Base-by-base conservation (phyloP, 2,888 invertebrate genomes). In the Drosophila sordidula region DNA sequence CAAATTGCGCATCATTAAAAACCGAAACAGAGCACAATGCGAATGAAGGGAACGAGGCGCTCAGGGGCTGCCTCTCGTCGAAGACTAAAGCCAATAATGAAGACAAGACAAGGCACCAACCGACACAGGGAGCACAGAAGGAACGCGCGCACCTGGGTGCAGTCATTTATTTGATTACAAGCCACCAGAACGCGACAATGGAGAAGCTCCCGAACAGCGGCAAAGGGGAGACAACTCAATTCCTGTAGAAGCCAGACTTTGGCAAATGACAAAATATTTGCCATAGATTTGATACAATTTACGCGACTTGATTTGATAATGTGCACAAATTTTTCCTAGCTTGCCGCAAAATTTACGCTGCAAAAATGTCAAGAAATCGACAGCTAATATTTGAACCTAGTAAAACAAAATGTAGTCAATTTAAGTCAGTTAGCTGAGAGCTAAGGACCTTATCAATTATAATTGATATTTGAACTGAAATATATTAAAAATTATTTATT, bases 1-100 rank as follows among this genome's bases (percentile, higher is more conserved):
- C 88, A 87, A 87, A 87, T 88, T 87, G 87, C 78, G 80, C 87
- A 79, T 87, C 88, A 88, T 87, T 87, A 84, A 80, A 82, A 82
- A 75, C 78, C 54, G 32, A 68, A 57, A 39, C 25, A 36, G 29
- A 36, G 18, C 45, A 44, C 41, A 51, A 41, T 18, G 34, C 1
- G n/a, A 51, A 46, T 18, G 12, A 54, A 11, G 16, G 38, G 26
- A 5, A 12, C 32, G 38, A 41, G 16, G 12, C 1, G 4, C 3
- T 12, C 44, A 16, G 22, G n/a, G 5, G 16, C 14, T 18, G 9
- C 6, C 16, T 6, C 22, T 29, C 39, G 22, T 6, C 29, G 29
- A 65, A 50, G 51, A 65, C 61, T 57, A 62, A 68, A 66, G 83
- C 83, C 83, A 80, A 80, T 83, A 75, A 83, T 68, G 71, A 70